phyloP scores from a whole-genome alignment of 2,888 invertebrate genomes.

The Disparrhopalites patrizii region DNA sequence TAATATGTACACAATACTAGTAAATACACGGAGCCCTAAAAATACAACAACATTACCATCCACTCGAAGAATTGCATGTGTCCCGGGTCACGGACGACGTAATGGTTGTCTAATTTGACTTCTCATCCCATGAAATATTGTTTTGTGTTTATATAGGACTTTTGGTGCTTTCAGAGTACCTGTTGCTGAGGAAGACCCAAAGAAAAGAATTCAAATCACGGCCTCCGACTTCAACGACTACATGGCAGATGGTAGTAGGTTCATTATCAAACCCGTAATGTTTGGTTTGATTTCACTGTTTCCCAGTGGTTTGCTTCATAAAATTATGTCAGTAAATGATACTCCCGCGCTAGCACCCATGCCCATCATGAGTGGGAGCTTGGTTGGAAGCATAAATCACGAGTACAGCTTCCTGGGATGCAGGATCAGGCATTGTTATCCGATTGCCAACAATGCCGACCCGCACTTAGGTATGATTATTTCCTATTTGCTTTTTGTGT shows the following conservation, averaged over 20 bases:
- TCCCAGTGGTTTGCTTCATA: background rate
- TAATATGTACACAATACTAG: too few species aligned
- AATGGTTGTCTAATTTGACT: too few species aligned
- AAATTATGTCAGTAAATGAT: background rate
- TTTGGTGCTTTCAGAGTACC: constrained; percentile 16
- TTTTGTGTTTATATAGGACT: background rate
- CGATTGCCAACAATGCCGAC: constrained; percentile 6
- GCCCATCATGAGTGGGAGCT: constrained; percentile 16
- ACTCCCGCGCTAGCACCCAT: background rate
- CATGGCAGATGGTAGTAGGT: background rate
- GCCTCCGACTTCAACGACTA: background rate
- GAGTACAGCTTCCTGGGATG: background rate
- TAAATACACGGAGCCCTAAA: too few species aligned
- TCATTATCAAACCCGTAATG: constrained; percentile 13
- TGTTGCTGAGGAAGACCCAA: background rate
- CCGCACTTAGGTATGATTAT: constrained; percentile 12
- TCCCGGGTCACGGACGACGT: too few species aligned
- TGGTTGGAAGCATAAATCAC: background rate
- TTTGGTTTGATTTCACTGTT: background rate
- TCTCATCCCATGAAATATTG: too few species aligned
- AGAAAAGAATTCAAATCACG: background rate
- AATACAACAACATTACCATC: too few species aligned
- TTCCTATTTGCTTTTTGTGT: too few species aligned
- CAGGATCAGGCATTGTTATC: constrained; percentile 2
- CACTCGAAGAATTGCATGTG: too few species aligned